These are phyloP conservation scores for Xyliphius kryptos DNA, from an alignment of 2,113 vertebrate genomes.

Conservation along the genomic window DNA sequence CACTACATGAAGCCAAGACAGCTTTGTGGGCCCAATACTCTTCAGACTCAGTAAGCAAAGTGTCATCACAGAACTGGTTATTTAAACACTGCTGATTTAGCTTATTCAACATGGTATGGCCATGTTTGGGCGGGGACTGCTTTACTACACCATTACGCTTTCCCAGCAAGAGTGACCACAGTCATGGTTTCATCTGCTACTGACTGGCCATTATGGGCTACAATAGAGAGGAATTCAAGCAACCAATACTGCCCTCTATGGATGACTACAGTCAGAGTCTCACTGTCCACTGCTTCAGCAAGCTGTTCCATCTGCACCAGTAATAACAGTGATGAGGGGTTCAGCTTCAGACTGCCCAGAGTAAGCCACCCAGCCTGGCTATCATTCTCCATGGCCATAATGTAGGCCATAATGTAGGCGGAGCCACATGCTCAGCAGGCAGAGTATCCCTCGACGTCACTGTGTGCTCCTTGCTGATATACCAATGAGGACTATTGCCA, in stretches of 20 bases:
- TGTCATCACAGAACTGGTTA: slow-evolving; percentile 97
- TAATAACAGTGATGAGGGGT: slow-evolving; percentile 49
- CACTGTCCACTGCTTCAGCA: slow-evolving; percentile 57
- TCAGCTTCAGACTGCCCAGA: slow-evolving; percentile 36
- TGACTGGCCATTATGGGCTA: slow-evolving; percentile 62
- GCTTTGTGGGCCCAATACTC: slow-evolving; percentile 93
- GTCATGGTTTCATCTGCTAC: slow-evolving; percentile 48
- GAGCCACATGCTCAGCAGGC: slow-evolving; percentile 48
- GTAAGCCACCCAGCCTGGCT: slow-evolving; percentile 50
- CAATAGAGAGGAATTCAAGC: slow-evolving; percentile 59
- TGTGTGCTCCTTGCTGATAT: slow-evolving; percentile 86
- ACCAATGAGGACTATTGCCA: slow-evolving; percentile 87
- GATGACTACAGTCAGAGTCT: slow-evolving; percentile 44
- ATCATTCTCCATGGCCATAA: slow-evolving; percentile 58
- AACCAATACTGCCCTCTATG: slow-evolving; percentile 45
- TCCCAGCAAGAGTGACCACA: slow-evolving; percentile 40
- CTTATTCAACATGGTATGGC: slow-evolving; percentile 85
- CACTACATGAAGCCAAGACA: slow-evolving; percentile 90
- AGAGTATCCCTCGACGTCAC: no score
- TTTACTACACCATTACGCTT: slow-evolving; percentile 81
- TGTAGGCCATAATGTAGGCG: slow-evolving; percentile 36
- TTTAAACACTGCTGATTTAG: slow-evolving; percentile 88
- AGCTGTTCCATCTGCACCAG: slow-evolving; percentile 39
- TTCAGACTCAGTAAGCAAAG: slow-evolving; percentile 92
- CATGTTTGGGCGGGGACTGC: slow-evolving; percentile 86